A percentile compares a stretch with the other conserved stretches of the same genome.
Conservation (phyloP, 2,888 invertebrate genomes). For the Meganola albula region DNA sequence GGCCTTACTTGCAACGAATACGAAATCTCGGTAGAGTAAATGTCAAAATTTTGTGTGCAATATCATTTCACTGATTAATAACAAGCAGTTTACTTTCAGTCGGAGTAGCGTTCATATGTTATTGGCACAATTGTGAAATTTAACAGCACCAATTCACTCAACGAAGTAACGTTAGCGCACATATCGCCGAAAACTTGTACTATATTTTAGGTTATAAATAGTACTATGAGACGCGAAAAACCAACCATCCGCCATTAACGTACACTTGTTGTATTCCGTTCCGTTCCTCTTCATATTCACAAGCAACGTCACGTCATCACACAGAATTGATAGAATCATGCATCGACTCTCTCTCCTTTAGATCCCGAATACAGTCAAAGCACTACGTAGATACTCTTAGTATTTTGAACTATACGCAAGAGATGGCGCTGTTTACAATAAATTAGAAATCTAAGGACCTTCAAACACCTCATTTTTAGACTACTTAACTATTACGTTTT, state of each 20-base stretch:
- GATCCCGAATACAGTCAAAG: conserved; percentile 22
- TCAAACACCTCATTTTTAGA: no score
- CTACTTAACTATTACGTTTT: no score
- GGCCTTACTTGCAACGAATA: conserved; percentile 78
- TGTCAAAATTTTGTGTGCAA: conserved; percentile 77
- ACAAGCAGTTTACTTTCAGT: conserved; percentile 64
- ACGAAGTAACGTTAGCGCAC: conserved; percentile 73
- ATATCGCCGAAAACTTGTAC: conserved; percentile 78
- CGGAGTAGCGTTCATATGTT: conserved; percentile 66
- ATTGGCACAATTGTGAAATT: conserved; percentile 71
- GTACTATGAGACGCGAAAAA: conserved; percentile 76
- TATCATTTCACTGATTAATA: conserved; percentile 76
- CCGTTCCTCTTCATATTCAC: conserved; percentile 53
- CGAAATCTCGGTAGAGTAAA: conserved; percentile 76
- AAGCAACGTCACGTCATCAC: conserved; percentile 75
- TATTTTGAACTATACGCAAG: conserved; percentile 21
- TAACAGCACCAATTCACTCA: conserved; percentile 73
- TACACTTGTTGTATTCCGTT: conserved; percentile 65
- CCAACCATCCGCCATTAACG: conserved; percentile 77
- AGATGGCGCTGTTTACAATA: conserved; percentile 44
- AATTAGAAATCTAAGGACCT: no score
- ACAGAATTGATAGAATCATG: conserved; percentile 40
- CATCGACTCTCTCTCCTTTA: conserved; percentile 22
- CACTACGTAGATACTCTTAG: no score
- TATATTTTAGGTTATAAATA: conserved; percentile 79